Percentiles rank a stretch among this genome's conserved stretches.
Conservation (phyloP, 2,888 invertebrate species). For the Synergus gifuensis region DNA sequence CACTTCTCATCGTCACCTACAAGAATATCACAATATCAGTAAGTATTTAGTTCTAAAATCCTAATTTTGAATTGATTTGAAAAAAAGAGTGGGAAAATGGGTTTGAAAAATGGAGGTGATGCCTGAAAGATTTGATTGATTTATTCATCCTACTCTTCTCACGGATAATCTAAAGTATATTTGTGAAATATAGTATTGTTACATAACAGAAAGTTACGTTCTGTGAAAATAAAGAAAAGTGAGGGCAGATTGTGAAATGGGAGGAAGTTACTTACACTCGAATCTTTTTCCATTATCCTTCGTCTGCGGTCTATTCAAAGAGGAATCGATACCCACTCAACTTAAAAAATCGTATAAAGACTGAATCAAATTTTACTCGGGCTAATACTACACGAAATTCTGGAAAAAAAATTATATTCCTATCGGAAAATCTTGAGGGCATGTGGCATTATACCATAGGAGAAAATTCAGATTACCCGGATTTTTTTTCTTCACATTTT, state of each 20-base stretch:
- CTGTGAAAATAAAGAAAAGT: not conserved
- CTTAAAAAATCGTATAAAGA: slow-evolving; percentile 58
- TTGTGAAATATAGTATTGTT: not conserved
- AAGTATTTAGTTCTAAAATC: slow-evolving; percentile 54
- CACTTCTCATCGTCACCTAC: slow-evolving; percentile 77
- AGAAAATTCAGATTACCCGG: too few relatives aligned
- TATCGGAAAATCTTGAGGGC: too few relatives aligned
- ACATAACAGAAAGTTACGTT: not conserved
- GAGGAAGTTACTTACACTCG: slow-evolving; percentile 51
- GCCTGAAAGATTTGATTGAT: not conserved
- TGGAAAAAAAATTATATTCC: too few relatives aligned
- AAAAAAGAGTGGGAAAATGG: not conserved
- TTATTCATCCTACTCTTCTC: not conserved
- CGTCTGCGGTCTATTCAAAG: slow-evolving; percentile 51
- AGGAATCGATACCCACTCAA: slow-evolving; percentile 60
- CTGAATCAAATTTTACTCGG: slow-evolving; percentile 58
- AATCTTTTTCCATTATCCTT: slow-evolving; percentile 57
- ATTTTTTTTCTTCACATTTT: too few relatives aligned
- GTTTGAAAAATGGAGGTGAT: too few relatives aligned
- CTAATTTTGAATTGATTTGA: too few relatives aligned
- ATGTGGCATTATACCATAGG: too few relatives aligned
- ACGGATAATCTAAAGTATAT: too few relatives aligned
- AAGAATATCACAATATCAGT: slow-evolving; percentile 77
- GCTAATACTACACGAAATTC: slow-evolving; percentile 31
- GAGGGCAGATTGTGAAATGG: not conserved